Base-by-base conservation (phyloP, 2,797 vertebrate genomes). In the Trematomus bernacchii region DNA sequence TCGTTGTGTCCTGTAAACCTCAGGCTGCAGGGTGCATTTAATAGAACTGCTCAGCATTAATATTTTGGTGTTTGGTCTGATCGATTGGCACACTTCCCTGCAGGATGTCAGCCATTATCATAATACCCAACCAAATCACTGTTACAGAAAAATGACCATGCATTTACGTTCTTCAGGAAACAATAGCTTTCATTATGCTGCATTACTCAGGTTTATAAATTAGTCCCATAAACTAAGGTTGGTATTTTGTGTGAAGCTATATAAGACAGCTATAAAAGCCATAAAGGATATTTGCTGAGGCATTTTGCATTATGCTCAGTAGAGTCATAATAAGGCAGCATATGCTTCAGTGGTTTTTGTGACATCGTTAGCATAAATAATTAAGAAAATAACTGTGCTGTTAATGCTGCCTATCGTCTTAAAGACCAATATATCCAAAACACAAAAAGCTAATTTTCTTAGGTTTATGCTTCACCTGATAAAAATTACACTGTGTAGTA, bases 41-140 rank as follows among this genome's bases (percentile, higher is more conserved):
- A 76, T 67, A 50, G 27, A 85, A 71, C 60, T 63, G 55, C 73
- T 79, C 84, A 46, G 70, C 73, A 69, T 84, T 73, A 19, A 18
- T 47, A 70, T 65, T 75, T 76, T 19, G 18, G 23, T 75, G 79
- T 87, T 87, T 84, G 70, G 47, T 75, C 64, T 80, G 85, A 93
- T 93, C 66, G 79, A 91, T 89, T 78, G 82, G 71, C 85, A 87
- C 65, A 60, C 71, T 86, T 91, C 83, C 69, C 80, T 53, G 64
- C 66, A 82, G 80, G 81, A 89, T 82, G 51, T 73, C 81, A 85
- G 75, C 76, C 85, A 88, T 92, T 92, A 86, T 83, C 73, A 90
- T 89, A 86, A 91, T 80, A 77, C 85, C 73, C 60, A 65, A 77
- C 57, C 69, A 76, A 87, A 90, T 90, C 79, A 83, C 82, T 80